Percentiles rank a stretch among this genome's conserved stretches.
These are phyloP conservation scores for Zonitis immaculata DNA, from an alignment of 2,888 invertebrate genomes.

Conservation along the genomic window DNA sequence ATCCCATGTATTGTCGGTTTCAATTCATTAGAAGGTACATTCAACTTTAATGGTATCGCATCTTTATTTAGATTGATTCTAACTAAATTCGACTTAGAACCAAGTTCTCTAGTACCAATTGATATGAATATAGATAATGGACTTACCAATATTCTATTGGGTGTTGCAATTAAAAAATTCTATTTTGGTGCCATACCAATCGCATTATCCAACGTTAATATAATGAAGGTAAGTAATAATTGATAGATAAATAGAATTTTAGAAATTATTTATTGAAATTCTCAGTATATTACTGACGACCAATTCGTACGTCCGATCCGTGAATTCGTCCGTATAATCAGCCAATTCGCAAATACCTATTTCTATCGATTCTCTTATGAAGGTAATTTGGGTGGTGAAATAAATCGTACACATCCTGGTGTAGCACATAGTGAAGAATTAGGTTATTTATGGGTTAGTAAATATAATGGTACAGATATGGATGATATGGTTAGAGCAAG, in stretches of 20 bases:
- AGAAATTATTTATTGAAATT: too few relatives aligned
- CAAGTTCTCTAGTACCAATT: constrained; percentile 45
- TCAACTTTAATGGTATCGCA: neutral
- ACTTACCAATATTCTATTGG: constrained; percentile 7
- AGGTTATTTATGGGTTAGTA: constrained; percentile 23
- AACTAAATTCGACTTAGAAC: constrained; percentile 48
- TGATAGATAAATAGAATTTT: too few relatives aligned
- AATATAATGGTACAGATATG: constrained; percentile 17
- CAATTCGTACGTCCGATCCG: constrained; percentile 45
- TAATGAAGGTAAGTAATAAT: constrained; percentile 18
- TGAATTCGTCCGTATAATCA: constrained; percentile 46
- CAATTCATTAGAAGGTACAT: constrained; percentile 49
- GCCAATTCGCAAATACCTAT: constrained; percentile 40
- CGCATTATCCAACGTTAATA: constrained; percentile 15
- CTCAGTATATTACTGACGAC: constrained; percentile 50
- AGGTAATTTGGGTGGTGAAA: constrained; percentile 23
- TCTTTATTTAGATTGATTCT: constrained; percentile 26
- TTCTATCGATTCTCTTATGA: constrained; percentile 33
- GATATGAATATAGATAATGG: constrained; percentile 27
- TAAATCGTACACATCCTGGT: constrained; percentile 18
- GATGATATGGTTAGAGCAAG: constrained; percentile 25
- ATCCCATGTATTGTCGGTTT: constrained; percentile 54
- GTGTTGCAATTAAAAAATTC: constrained; percentile 14
- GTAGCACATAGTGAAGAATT: constrained; percentile 29
- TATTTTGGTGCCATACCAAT: constrained; percentile 22